phyloP scores from a whole-genome alignment of 2,113 vertebrate species.

The Parotia lawesii region DNA sequence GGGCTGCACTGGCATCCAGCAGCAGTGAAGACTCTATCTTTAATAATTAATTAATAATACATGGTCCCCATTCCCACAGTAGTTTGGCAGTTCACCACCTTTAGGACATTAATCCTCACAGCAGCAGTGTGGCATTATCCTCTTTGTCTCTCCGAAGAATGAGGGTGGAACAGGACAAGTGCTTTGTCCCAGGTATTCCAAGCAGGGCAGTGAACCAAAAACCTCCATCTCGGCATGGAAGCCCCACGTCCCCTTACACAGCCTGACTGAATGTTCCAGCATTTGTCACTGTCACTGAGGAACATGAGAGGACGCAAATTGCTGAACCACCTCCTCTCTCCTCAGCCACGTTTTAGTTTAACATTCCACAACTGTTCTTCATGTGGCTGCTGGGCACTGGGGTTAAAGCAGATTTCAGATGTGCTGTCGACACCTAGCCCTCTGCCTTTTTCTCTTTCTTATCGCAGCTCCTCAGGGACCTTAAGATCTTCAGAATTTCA shows the following conservation, averaged over 20 bases:
- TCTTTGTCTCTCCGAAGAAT: background rate
- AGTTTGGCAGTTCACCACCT: background rate
- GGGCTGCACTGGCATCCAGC: background rate
- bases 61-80: accelerated
- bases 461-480: background rate
- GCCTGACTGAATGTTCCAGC: background rate
- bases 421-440: background rate
- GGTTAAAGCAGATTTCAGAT: background rate
- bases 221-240: background rate
- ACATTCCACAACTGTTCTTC: background rate
- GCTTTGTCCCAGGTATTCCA: background rate
- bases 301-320: background rate
- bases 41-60: background rate
- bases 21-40: background rate
- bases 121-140: background rate
- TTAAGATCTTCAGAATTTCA: background rate
- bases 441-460: background rate
- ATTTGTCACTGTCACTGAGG: background rate
- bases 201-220: background rate
- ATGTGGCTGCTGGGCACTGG: background rate
- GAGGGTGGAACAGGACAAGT: background rate
- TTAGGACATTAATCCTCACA: background rate
- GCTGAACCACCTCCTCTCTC: background rate
- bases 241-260: background rate
- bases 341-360: background rate